Conservation (phyloP, 2,113 vertebrate genomes). For the Theropithecus gelada region DNA sequence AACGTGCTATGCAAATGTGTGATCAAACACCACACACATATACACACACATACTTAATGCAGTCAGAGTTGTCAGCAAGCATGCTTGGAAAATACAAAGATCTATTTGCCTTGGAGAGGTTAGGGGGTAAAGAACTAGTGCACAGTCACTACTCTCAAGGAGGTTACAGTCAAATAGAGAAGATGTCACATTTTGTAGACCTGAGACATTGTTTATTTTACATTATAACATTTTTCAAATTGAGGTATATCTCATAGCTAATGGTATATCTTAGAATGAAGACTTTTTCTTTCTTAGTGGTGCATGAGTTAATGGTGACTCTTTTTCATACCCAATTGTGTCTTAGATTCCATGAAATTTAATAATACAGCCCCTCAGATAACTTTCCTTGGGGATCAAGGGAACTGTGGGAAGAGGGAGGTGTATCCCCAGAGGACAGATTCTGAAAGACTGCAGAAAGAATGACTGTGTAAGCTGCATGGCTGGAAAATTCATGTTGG, state of each 20-base stretch:
- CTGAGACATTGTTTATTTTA: neutral
- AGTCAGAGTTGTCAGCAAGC: neutral
- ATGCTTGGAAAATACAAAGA: neutral
- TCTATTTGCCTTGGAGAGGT: neutral
- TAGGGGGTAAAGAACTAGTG: neutral
- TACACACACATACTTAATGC: neutral
- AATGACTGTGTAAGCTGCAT: neutral
- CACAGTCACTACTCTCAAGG: neutral
- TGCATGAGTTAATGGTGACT: neutral
- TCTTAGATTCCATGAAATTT: neutral
- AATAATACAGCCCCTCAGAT: neutral
- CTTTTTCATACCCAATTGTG: neutral
- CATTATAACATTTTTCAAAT: neutral
- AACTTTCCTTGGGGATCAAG: neutral
- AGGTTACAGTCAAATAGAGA: neutral
- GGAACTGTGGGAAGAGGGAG: neutral
- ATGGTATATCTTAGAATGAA: no score
- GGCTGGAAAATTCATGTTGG: neutral
- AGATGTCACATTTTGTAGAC: neutral
- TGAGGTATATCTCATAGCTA: neutral
- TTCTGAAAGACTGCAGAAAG: neutral
- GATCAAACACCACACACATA: neutral
- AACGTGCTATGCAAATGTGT: neutral
- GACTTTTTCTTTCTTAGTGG: neutral
- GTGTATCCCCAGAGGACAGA: neutral